Evolutionary conservation across 2,797 vertebrate species (phyloP).

Genomic region (Megalops cyprinoides): DNA sequence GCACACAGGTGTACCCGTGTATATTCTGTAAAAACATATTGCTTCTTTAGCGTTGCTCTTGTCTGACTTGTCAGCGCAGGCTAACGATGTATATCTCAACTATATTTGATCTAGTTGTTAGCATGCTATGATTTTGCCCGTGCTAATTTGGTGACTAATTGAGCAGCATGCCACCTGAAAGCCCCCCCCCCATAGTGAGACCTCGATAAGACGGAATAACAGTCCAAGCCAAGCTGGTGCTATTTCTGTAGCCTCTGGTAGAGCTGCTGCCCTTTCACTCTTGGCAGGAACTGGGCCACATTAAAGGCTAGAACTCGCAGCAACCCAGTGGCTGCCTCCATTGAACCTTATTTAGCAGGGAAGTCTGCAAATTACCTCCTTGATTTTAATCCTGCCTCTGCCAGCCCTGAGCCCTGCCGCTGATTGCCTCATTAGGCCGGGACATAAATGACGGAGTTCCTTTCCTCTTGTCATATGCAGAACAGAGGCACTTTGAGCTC

Average conservation of each 20-base stretch:
- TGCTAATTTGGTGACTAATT: background rate
- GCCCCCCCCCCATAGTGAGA: constrained; percentile 24
- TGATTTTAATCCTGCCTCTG: constrained; percentile 20
- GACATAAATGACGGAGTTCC: constrained; percentile 17
- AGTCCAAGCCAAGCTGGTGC: constrained; percentile 32
- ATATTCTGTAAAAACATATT: background rate
- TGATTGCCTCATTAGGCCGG: constrained; percentile 37
- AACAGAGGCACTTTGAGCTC: background rate
- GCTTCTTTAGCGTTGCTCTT: background rate
- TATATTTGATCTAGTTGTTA: background rate
- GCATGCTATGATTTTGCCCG: background rate
- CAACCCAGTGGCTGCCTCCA: background rate
- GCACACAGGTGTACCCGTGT: no score
- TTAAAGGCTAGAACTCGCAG: background rate
- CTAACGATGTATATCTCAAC: background rate
- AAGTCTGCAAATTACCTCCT: constrained; percentile 32
- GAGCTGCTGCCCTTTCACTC: constrained; percentile 46
- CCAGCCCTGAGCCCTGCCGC: constrained; percentile 19
- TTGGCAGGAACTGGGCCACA: constrained; percentile 21
- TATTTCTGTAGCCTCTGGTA: constrained; percentile 52
- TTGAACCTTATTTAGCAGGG: constrained; percentile 13
- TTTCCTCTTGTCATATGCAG: background rate
- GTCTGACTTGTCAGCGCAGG: background rate
- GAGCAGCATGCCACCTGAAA: background rate
- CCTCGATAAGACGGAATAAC: constrained; percentile 30